Base-by-base conservation (phyloP, 2,888 invertebrate species). In the Xylocampa areola region DNA sequence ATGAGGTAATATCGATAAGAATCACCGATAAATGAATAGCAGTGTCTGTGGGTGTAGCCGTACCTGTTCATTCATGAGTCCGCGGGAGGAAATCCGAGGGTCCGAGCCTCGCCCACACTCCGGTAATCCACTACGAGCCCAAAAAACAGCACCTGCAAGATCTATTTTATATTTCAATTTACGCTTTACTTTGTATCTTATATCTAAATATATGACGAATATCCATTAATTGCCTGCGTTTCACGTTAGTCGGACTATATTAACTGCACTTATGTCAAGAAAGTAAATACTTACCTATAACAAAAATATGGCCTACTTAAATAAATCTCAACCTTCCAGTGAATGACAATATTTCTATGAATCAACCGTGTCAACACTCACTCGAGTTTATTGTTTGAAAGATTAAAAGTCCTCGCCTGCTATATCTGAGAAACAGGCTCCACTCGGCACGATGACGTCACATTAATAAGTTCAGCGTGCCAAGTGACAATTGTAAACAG, bases 41-140 rank as follows among this genome's bases (percentile, higher is more conserved):
- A 75, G 59, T 65, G 45, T 44, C 19, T 17, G 73, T 77, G 69
- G 76, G 86, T 76, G 81, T 77, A 68, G 78, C 60, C 74, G 69
- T 85, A 88, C 86, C 87, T 88, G 88, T 81, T 85, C 87, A 83
- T 88, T 89, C 85, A 87, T 77, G 73, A 76, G 61, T 59, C 62
- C 36, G 52, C 66, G 57, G 67, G 68, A 68, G 66, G 71, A 62
- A 68, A 64, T 66, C 65, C 32, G 49, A 55, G 53, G 54, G 43
- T 40, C 54, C 37, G 39, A 40, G 21, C 14, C 51, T 65, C 65
- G 57, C 76, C 72, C 60, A 77, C 73, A 63, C 63, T 39, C 27
- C 21, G 11, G 40, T 59, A 61, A 69, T 62, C 58, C 41, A 65
- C 39, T 44, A 35, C 7, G 23, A 40, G 51, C 47, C 49, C 37